Evolutionary conservation across 2,113 vertebrate genomes (phyloP), one percentile per base, ranked within the genome.

Genomic region (Phaethon lepturus): DNA sequence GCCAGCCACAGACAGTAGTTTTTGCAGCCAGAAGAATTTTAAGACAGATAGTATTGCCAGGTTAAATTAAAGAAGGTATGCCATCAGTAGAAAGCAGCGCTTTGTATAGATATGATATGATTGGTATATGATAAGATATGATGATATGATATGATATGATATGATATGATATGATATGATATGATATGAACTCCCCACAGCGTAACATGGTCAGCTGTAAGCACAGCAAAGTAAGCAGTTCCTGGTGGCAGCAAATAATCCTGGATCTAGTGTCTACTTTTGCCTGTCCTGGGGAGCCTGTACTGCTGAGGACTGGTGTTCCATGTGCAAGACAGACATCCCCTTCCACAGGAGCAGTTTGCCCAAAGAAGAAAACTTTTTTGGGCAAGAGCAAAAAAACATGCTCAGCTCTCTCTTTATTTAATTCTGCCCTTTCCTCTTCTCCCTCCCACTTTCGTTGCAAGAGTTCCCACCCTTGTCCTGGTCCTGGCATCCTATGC

Each of bases 11-110:
- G 78, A 95, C 59, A 84, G 72, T 53, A 91, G 56, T 44, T 97
- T 93, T 93, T 93, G 40, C 82, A 95, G 79, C 88, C 92, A 84
- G 76, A 84, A 95, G 73, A 89, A 60, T 92, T 95, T 91, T 77
- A 91, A 93, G 83, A 81, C 88, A 88, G 90, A 86, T 92, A 88
- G 47, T 47, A 95, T 96, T 91, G 83, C 95, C 88, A 97, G 72
- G 52, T 66, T 77, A 92, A 88, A 95, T 96, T 95, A 88, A 80
- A 88, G 68, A 80, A 74, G 38, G 56, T 71, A 91, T 86, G 52
- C 26, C 79, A 84, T 83, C 38, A 58, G 44, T 56, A 91, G 79
- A 72, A 91, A 84, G 50, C 40, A 45, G 31, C 0, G 24, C 33
- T 78, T 79, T 87, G 49, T 94, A 31, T 33, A 31, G 69, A 15